These are phyloP conservation scores for Sylvia atricapilla DNA, from an alignment of 2,113 vertebrate genomes.

Conservation along the genomic window DNA sequence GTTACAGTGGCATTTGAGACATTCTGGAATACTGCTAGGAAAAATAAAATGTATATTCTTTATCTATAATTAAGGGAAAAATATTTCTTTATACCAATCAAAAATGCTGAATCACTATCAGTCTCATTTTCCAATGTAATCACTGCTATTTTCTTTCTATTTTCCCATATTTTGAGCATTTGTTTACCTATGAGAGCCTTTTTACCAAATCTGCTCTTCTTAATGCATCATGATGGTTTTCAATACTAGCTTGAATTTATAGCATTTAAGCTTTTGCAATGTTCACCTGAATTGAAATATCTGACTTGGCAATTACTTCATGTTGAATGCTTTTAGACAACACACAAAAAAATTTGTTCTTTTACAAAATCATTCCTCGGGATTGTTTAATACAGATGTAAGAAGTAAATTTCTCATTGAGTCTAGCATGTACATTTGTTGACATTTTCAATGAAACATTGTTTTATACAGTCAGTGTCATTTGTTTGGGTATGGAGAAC, in stretches of 20 bases:
- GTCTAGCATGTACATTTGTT: background rate
- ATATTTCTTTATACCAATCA: background rate
- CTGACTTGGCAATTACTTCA: background rate
- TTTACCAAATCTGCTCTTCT: background rate
- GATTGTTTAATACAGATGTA: background rate
- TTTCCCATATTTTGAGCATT: background rate
- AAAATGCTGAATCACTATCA: background rate
- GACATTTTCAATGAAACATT: background rate
- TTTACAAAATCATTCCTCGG: background rate
- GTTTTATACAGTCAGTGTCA: background rate
- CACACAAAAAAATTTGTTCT: background rate
- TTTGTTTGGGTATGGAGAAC: background rate
- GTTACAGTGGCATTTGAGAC: background rate
- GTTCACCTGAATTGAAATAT: background rate
- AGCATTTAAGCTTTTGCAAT: background rate
- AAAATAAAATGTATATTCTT: background rate
- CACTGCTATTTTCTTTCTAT: background rate
- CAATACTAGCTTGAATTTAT: background rate
- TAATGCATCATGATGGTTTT: accelerated
- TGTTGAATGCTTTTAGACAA: background rate
- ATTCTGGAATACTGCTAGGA: background rate
- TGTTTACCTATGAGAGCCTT: background rate
- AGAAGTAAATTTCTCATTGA: background rate
- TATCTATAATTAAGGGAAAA: background rate
- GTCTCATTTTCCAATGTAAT: background rate